These are phyloP conservation scores for Eristalis pertinax DNA, from an alignment of 2,888 invertebrate species.

Conservation along the genomic window DNA sequence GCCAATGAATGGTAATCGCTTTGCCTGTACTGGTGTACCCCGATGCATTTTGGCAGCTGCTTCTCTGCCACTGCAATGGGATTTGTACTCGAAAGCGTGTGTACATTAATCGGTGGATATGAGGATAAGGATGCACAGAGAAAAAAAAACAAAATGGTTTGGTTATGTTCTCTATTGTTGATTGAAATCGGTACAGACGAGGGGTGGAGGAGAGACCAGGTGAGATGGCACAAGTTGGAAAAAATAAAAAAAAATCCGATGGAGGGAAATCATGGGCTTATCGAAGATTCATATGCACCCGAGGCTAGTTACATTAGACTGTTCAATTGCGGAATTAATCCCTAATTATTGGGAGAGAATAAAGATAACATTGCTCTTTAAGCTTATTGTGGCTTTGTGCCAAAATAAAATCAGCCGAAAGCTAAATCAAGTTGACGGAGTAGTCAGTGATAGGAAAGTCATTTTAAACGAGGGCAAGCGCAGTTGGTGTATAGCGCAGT, in stretches of 20 bases:
- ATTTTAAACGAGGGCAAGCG: too few species aligned
- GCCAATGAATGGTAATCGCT: conserved; percentile 15
- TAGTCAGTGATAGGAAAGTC: too few species aligned
- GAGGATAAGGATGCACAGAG: background rate
- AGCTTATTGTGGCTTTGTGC: background rate
- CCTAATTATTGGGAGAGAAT: too few species aligned
- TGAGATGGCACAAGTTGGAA: background rate
- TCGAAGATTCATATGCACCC: too few species aligned
- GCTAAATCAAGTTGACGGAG: background rate
- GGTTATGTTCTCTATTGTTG: background rate
- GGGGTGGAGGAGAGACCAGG: background rate
- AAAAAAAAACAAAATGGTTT: background rate
- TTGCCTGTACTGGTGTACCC: conserved; percentile 5
- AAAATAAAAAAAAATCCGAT: background rate
- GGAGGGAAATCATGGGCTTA: background rate
- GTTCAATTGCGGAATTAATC: too few species aligned
- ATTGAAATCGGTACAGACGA: background rate
- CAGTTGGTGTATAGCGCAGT: too few species aligned
- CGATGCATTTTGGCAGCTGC: conserved; percentile 51
- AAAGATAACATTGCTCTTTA: background rate
- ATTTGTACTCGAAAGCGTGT: conserved; percentile 6
- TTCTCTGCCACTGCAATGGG: conserved; percentile 21
- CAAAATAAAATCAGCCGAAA: background rate
- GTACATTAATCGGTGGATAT: background rate
- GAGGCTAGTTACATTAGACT: too few species aligned